Evolutionary conservation across 1,140 invertebrate species (phyloP).

Genomic region (Euura lappo): DNA sequence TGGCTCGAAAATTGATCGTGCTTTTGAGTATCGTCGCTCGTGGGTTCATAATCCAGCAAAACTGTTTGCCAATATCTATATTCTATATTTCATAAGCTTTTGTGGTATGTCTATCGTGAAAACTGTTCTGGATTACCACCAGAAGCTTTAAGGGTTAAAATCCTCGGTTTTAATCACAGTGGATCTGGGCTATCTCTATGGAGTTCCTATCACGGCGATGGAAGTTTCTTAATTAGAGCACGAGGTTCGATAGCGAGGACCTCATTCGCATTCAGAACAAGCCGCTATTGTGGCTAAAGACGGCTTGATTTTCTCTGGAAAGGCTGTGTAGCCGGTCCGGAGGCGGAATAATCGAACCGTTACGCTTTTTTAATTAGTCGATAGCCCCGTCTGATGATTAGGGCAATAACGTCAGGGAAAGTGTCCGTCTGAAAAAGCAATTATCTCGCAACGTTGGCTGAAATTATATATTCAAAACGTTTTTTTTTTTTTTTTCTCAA

Average conservation of each 20-base stretch:
- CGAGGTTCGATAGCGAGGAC: not conserved
- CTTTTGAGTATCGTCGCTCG: not conserved
- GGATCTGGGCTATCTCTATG: not conserved
- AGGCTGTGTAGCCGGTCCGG: not conserved
- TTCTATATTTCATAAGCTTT: not conserved
- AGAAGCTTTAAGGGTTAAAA: not conserved
- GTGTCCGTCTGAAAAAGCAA: too few species aligned
- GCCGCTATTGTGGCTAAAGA: not conserved
- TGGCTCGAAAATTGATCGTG: too few species aligned
- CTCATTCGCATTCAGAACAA: conserved; percentile 2
- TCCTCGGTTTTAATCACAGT: not conserved
- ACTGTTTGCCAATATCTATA: not conserved
- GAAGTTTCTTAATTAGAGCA: not conserved
- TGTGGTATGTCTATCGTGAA: not conserved
- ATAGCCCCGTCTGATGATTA: too few species aligned
- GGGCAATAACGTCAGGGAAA: too few species aligned
- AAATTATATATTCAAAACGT: too few species aligned
- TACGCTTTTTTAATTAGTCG: not conserved
- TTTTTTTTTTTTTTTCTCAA: too few species aligned
- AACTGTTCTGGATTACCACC: not conserved
- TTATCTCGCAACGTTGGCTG: too few species aligned
- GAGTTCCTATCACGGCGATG: not conserved
- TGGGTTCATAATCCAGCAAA: not conserved
- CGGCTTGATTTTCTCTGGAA: not conserved
- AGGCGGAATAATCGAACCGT: not conserved